phyloP scores from a whole-genome alignment of 2,888 invertebrate species.

The Macrosiphum euphorbiae region DNA sequence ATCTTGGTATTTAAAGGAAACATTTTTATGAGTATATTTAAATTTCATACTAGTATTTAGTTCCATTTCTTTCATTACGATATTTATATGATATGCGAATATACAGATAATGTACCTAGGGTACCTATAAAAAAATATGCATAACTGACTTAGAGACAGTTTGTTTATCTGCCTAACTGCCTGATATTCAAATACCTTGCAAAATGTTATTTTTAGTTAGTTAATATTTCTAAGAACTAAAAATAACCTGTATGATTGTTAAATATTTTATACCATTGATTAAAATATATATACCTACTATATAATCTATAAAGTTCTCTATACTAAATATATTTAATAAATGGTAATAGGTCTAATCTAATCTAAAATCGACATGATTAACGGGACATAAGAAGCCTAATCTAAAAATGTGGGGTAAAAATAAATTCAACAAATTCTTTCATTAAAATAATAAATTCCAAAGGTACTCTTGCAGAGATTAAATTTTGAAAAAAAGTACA shows the following conservation, averaged over 20 bases:
- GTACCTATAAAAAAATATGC: background rate
- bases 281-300: background rate
- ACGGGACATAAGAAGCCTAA: background rate
- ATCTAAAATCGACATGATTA: background rate
- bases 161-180: background rate
- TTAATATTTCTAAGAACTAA: slow-evolving; percentile 3
- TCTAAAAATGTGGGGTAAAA: background rate
- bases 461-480: background rate
- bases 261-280: slow-evolving; percentile 4
- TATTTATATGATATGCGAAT: background rate
- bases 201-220: slow-evolving; percentile 38
- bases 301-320: too few relatives aligned
- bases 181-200: background rate
- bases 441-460: background rate
- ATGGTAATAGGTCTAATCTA: background rate
- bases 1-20: background rate
- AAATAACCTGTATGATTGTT: slow-evolving; percentile 24
- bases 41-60: background rate
- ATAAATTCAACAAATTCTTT: background rate
- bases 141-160: background rate
- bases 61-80: background rate
- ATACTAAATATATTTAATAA: background rate
- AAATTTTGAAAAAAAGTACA: background rate
- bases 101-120: background rate
- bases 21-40: background rate